These are phyloP conservation scores for Drosophila subquinaria DNA, from an alignment of 2,888 invertebrate species.

Conservation along the genomic window DNA sequence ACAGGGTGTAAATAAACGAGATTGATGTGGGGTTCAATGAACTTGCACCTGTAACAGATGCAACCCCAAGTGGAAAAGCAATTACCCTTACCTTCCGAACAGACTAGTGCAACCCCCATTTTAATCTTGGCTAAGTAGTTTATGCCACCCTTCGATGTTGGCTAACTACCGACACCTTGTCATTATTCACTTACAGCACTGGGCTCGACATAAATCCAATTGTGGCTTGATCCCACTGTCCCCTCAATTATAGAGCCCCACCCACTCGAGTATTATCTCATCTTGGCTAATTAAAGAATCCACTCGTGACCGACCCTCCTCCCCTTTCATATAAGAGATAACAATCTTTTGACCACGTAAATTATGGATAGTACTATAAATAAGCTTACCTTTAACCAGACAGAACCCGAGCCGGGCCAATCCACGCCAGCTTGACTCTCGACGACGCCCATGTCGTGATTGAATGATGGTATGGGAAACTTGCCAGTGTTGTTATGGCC, in stretches of 20 bases:
- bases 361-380: slow-evolving; percentile 26
- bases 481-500: slow-evolving; percentile 84
- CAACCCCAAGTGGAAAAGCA: slow-evolving; percentile 41
- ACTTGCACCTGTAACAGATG: slow-evolving; percentile 43
- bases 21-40: slow-evolving; percentile 49
- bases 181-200: slow-evolving; percentile 60
- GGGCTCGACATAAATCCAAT: slow-evolving; percentile 47
- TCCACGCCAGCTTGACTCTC: slow-evolving; percentile 86
- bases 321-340: slow-evolving; percentile 18
- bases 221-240: slow-evolving; percentile 15
- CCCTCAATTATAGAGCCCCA: slow-evolving; percentile 10
- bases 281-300: slow-evolving; percentile 49
- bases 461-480: slow-evolving; percentile 87
- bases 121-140: slow-evolving; percentile 66
- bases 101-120: slow-evolving; percentile 59
- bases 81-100: slow-evolving; percentile 25
- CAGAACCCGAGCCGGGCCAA: slow-evolving; percentile 88
- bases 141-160: slow-evolving; percentile 29
- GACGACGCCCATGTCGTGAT: slow-evolving; percentile 88
- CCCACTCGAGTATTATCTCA: slow-evolving; percentile 48
- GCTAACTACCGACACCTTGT: slow-evolving; percentile 32
- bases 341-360: slow-evolving; percentile 28
- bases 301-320: slow-evolving; percentile 40
- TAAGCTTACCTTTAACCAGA: slow-evolving; percentile 87
- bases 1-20: neutral